Conservation (phyloP, 2,113 vertebrate species). For the Xerus inauris region DNA sequence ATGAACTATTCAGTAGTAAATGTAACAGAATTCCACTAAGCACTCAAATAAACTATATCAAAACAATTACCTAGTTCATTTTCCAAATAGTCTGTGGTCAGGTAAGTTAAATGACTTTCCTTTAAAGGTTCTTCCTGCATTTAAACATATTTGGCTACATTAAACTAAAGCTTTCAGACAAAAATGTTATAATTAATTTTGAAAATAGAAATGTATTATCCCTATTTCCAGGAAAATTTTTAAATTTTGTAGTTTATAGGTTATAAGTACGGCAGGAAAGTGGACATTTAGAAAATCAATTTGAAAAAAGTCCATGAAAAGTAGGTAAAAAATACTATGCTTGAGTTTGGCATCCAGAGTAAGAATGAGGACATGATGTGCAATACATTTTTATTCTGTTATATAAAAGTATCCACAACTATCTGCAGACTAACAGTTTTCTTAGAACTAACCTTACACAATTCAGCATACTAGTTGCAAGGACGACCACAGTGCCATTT, state of each 20-base stretch:
- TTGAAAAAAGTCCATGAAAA: background rate
- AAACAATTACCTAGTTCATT: background rate
- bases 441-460: background rate
- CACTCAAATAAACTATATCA: background rate
- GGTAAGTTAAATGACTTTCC: background rate
- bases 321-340: background rate
- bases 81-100: background rate
- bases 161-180: background rate
- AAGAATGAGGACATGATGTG: background rate
- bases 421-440: background rate
- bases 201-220: background rate
- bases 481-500: background rate
- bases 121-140: background rate
- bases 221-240: background rate
- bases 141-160: background rate
- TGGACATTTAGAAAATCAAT: background rate
- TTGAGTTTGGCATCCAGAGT: background rate
- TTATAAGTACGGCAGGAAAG: background rate
- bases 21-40: background rate
- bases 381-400: background rate
- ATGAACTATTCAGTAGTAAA: background rate
- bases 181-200: background rate
- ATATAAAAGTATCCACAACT: background rate
- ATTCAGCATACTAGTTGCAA: background rate
- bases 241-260: background rate